Base-by-base conservation (phyloP, 2,888 invertebrate genomes). In the Brenthis ino region DNA sequence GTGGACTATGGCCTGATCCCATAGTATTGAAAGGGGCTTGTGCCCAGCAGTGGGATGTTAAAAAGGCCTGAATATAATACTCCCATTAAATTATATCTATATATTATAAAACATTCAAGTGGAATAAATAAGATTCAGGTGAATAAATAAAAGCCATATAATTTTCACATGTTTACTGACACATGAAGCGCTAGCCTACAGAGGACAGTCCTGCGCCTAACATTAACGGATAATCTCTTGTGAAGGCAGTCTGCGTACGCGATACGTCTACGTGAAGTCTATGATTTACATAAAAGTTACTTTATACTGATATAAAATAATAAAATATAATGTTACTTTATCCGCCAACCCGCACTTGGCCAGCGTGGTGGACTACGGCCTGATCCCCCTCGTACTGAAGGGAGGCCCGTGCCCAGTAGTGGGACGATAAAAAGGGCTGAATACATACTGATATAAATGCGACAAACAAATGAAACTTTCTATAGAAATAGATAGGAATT, bases 101-200 rank as follows among this genome's bases (percentile, higher is more conserved):
- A n/a, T 33, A 33, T 6, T 20, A 14, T 13, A 5, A 14, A 55
- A 55, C 13, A 55, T n/a, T 3, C 2, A 56, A 56, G 5, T 33
- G 14, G 1, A 12, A 57, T n/a, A 6, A 12, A 3, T 28, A 48
- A 8, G 33, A 14, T 28, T 33, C 55, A 13, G 50, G 51, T 13
- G 64, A 37, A 53, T 16, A 72, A 74, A 67, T 70, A 74, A 72
- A 57, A 76, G 76, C 69, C 65, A 73, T 79, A 76, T 57, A 61
- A 72, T 87, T 88, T 88, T 81, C 86, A 89, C 84, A 86, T 88
- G 77, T 91, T 91, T 91, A 91, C 87, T 90, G 89, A 91, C 89
- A 90, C 89, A 87, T 86, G 85, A 91, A 91, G 90, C 90, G 82
- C 86, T 79, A 84, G 80, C 80, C 88, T 86, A 88, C 79, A 83